Evolutionary conservation across 2,888 invertebrate species (phyloP).

Genomic region (Lagria hirta): DNA sequence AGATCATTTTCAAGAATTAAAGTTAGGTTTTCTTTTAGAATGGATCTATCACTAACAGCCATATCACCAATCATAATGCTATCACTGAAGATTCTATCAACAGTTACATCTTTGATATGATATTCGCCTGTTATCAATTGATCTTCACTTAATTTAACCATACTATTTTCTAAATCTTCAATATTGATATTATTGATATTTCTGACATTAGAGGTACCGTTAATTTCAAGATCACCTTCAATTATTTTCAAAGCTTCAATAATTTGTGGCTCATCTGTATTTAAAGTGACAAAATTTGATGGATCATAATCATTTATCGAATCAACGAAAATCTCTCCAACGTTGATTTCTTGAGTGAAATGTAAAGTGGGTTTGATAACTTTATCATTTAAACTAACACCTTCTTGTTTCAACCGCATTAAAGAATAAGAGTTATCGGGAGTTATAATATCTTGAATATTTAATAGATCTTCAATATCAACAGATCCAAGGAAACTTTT

Average conservation of each 20-base stretch:
- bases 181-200: constrained; percentile 56
- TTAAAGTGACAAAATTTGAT: constrained; percentile 51
- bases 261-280: constrained; percentile 49
- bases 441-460: constrained; percentile 45
- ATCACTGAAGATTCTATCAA: constrained; percentile 19
- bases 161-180: constrained; percentile 48
- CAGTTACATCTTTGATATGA: constrained; percentile 47
- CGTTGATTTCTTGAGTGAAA: constrained; percentile 48
- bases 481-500: constrained; percentile 55
- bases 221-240: constrained; percentile 51
- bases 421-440: constrained; percentile 41
- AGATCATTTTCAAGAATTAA: constrained; percentile 16
- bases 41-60: no score
- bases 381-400: constrained; percentile 43
- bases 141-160: constrained; percentile 52
- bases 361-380: constrained; percentile 47
- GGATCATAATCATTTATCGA: constrained; percentile 55
- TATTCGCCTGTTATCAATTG: constrained; percentile 55
- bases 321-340: constrained; percentile 51
- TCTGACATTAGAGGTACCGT: constrained; percentile 50
- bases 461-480: constrained; percentile 52
- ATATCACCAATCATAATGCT: neutral
- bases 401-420: constrained; percentile 43
- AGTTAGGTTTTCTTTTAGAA: neutral
- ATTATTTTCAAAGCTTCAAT: constrained; percentile 58